Percentiles rank a stretch among this genome's conserved stretches.
Evolutionary conservation across 2,888 invertebrate species (phyloP).

Genomic region (Chouioia cunea): DNA sequence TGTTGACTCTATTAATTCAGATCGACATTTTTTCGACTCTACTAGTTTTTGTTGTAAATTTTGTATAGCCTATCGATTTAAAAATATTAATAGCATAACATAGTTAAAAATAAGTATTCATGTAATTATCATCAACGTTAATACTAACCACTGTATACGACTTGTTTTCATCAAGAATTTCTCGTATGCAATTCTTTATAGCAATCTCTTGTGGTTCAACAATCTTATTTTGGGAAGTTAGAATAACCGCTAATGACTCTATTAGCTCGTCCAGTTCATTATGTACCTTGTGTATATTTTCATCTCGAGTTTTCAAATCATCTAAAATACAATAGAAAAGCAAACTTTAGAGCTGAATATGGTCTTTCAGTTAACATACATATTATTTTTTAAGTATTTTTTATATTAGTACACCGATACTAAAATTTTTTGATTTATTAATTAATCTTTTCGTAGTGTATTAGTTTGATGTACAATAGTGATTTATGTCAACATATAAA

Average conservation of each 20-base stretch:
- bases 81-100: background rate
- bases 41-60: slow-evolving; percentile 82
- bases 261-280: slow-evolving; percentile 78
- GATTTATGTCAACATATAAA: too few species aligned
- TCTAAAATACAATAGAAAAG: too few species aligned
- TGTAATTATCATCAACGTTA: slow-evolving; percentile 75
- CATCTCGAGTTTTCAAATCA: slow-evolving; percentile 78
- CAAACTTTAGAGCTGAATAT: too few species aligned
- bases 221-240: slow-evolving; percentile 79
- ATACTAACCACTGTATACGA: too few species aligned
- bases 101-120: background rate
- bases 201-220: slow-evolving; percentile 84
- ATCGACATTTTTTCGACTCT: slow-evolving; percentile 79
- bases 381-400: too few species aligned
- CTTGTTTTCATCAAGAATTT: slow-evolving; percentile 82
- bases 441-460: too few species aligned
- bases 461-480: too few species aligned
- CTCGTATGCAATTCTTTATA: slow-evolving; percentile 84
- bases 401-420: too few species aligned
- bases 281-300: slow-evolving; percentile 77
- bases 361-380: too few species aligned
- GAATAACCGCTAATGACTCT: slow-evolving; percentile 79
- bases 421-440: too few species aligned
- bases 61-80: slow-evolving; percentile 77
- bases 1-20: slow-evolving; percentile 66